A percentile compares a stretch with the other conserved stretches of the same genome.
phyloP scores from a whole-genome alignment of 2,797 vertebrate genomes.

The Sebastes hubbsi region DNA sequence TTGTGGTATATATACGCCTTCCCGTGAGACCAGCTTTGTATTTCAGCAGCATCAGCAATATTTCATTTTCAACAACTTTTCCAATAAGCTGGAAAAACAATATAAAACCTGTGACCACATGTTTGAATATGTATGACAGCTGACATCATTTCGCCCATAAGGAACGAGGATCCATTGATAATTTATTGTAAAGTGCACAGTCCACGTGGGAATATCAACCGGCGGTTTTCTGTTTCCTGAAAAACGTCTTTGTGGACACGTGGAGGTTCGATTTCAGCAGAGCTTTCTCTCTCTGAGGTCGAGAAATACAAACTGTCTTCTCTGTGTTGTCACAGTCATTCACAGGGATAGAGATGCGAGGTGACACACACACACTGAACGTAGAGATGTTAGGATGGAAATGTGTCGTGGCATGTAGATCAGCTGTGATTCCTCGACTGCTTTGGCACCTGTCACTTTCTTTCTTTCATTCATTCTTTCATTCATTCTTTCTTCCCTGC shows the following conservation, averaged over 20 bases:
- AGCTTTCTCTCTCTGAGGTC: not conserved
- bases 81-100: no score
- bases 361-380: constrained; percentile 16
- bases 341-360: constrained; percentile 25
- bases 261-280: constrained; percentile 18
- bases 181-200: not conserved
- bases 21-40: no score
- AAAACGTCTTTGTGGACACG: not conserved
- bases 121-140: not conserved
- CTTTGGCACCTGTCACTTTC: constrained; percentile 64
- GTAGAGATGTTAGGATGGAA: constrained; percentile 21
- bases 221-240: not conserved
- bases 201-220: not conserved
- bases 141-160: not conserved
- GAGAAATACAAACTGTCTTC: constrained; percentile 25
- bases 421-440: constrained; percentile 32
- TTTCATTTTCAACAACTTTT: no score
- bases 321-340: constrained; percentile 26
- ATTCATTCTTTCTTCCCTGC: constrained; percentile 14
- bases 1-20: no score
- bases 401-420: constrained; percentile 50
- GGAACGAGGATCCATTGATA: not conserved
- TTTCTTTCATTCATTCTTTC: constrained; percentile 11
- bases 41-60: no score
- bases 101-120: not conserved